Base-by-base conservation (phyloP, 2,797 vertebrate genomes). In the Pelobates cultripes region DNA sequence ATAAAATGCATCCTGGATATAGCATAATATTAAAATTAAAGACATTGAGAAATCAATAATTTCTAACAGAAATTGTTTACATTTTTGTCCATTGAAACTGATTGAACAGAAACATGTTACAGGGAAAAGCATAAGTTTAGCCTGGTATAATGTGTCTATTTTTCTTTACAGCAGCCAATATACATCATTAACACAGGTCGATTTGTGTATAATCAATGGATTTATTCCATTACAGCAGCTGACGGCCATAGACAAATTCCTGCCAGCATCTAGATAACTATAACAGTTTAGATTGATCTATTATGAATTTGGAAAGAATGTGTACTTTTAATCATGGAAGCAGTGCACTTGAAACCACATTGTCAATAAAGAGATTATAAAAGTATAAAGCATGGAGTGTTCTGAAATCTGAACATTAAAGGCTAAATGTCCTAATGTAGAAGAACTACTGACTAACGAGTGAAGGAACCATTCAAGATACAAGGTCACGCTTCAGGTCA, bases 181-280 rank as follows among this genome's bases (percentile, higher is more conserved):
- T 43, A 17, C 3, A 71, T 1, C 45, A 67, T 76, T 77, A 42
- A 43, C 75, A 55, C 15, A 61, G 13, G 43, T 3, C 68, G 47
- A 76, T 64, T 77, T 53, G 17, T 68, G 28, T 77, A 42, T 66
- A 77, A 68, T 77, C 75, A n/a, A 67, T 64, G 28, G 45, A 66
- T 68, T 51, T 68, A 67, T 77, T 61, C 75, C 63, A 45, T 77
- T 77, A 51, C 45, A 53, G n/a, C 12, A 67, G 45, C 4, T 66
- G 45, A 68, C 64, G 47, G 41, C 68, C 63, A 51, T 15, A 47
- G 15, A 55, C 53, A 68, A 10, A 53, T 68, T 68, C 43, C 75
- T 77, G 75, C n/a, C 43, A 67, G 44, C 61, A 67, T 51, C 28
- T 41, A 53, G n/a, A 17, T 28, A 51, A 28, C 61, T 42, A 43